Conservation (phyloP, 2,888 invertebrate genomes). For the Timema podura region DNA sequence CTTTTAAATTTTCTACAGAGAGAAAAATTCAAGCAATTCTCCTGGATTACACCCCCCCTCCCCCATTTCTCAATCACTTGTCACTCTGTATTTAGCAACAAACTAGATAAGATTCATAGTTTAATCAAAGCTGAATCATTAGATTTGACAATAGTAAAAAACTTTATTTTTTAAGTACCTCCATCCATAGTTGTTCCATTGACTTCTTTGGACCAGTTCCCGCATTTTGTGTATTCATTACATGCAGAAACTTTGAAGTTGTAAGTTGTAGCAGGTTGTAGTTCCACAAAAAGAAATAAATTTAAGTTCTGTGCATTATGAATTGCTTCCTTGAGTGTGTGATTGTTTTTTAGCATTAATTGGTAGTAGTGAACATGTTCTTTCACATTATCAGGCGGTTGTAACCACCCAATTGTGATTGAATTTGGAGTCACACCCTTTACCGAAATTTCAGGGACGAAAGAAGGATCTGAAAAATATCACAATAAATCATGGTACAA, state of each 20-base stretch:
- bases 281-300: conserved; percentile 72
- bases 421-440: conserved; percentile 67
- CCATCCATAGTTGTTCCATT: conserved; percentile 83
- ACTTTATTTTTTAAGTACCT: conserved; percentile 35
- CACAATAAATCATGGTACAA: conserved; percentile 4
- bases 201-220: conserved; percentile 70
- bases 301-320: conserved; percentile 60
- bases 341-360: conserved; percentile 46
- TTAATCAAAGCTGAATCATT: too few species aligned
- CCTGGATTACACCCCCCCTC: too few species aligned
- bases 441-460: conserved; percentile 72
- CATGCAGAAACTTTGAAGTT: conserved; percentile 77
- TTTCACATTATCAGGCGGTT: conserved; percentile 60
- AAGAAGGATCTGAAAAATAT: conserved; percentile 60
- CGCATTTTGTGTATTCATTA: conserved; percentile 74
- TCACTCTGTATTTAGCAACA: too few species aligned
- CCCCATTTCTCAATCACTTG: too few species aligned
- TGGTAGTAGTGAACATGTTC: conserved; percentile 74
- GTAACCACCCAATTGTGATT: conserved; percentile 76
- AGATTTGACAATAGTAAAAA: neutral
- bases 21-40: too few species aligned
- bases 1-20: too few species aligned
- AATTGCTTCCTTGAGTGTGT: conserved; percentile 49
- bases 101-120: too few species aligned
- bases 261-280: conserved; percentile 76